Evolutionary conservation across 2,888 invertebrate species (phyloP), one percentile per base, ranked within the genome.

Genomic region (Prosapia bicincta): DNA sequence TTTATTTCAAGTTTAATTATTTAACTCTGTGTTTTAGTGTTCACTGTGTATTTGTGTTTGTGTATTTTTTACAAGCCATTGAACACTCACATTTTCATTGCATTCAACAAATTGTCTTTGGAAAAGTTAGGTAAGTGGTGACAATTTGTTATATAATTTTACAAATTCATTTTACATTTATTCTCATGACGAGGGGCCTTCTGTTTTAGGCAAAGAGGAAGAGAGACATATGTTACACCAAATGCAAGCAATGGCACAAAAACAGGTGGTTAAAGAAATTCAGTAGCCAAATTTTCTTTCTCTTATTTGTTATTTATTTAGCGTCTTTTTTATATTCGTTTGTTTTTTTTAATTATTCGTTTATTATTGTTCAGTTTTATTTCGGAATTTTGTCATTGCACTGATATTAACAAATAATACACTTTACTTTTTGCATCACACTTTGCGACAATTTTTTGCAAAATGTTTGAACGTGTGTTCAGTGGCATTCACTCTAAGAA

Each of bases 201-300:
- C 83, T 88, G 88, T 89, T 90, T 86, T 90, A 96, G 96, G 96
- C 86, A 96, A 96, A 90, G 96, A 96, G 88, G 96, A 96, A 87
- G 96, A 96, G 88, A 90, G 96, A 83, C 94, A 94, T 88, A 96
- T 96, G 95, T 94, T 96, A 87, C 96, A 96, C 88, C 96, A 96
- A 88, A 96, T 96, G 95, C 96, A 96, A 86, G 94, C 95, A 82
- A 93, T 96, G 94, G 96, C 96, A 84, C 96, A 96, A 87, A 96
- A 96, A 89, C 96, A 96, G 95, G 96, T 96, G 90, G 87, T 84
- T 80, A 80, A 77, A 66, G 24, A n/a, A 54, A 71, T 78, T 75
- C 74, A 77, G 78, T 86, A 85, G 83, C 82, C 67, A 71, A 30
- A 66, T 43, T 28, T 69, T 54, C 32, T 75, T 75, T 76, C 80